Base-by-base conservation (phyloP, 2,797 vertebrate species). In the Crenuchus spilurus region DNA sequence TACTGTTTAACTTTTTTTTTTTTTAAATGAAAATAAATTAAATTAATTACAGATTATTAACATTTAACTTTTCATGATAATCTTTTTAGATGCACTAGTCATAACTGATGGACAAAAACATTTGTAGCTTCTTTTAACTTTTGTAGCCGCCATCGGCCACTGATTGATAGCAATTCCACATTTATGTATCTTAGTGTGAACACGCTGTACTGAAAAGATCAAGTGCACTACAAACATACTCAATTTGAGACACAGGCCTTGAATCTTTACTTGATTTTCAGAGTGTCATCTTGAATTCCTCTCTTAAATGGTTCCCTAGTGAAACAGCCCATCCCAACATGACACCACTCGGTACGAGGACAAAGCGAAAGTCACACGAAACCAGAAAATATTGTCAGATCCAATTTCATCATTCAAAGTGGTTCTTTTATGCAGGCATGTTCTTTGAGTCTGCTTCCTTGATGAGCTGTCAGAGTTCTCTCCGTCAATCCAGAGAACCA, bases 401-500 rank as follows among this genome's bases (percentile, higher is more conserved):
- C 67, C 62, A 31, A 20, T 65, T 65, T 44, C 62, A 65, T 65
- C 62, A 18, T 33, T 48, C 42, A 48, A 46, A 65, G 62, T 48
- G 62, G 62, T 42, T 65, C 41, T 26, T 24, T 46, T 30, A 8
- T 44, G 26, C 42, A 33, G 28, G 3, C 42, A 31, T 42, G 52
- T 41, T 70, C 52, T 57, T 42, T 42, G 22, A 44, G 39, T 22
- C 67, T 48, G 41, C 62, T 22, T 46, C 28, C 26, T 41, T 55
- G 51, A 44, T 55, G 39, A 57, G 52, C 67, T 70, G 67, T 70
- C 67, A 44, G 37, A 57, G n/a, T 31, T 55, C 49, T 24, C 46
- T 28, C 61, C n/a, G 39, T 63, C 61, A 44, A 26, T 30, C 24
- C 8, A n/a, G 44, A 69, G 24, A 55, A 16, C 37, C 52, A 20